These are phyloP conservation scores for Echinometra lucunter DNA, from an alignment of 53 echinoderm and acorn worm genomes.

Conservation along the genomic window DNA sequence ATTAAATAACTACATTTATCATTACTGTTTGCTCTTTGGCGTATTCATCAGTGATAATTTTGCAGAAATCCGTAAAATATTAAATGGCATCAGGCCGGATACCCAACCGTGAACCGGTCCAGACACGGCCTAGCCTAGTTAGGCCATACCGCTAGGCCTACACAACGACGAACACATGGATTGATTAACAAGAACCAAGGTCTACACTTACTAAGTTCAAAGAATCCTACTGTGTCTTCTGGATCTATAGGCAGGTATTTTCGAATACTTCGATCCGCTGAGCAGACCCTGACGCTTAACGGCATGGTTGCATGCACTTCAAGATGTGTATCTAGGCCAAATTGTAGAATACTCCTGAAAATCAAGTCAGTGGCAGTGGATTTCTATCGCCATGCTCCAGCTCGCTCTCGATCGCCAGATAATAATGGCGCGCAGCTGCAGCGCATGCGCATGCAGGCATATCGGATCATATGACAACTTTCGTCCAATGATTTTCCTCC, in stretches of 20 bases:
- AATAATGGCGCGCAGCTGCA: not conserved
- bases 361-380: not conserved
- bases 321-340: too few species aligned
- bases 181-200: too few species aligned
- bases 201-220: conserved; percentile 51
- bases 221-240: too few species aligned
- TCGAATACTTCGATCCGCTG: too few species aligned
- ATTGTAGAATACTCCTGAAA: too few species aligned
- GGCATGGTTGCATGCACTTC: too few species aligned
- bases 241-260: too few species aligned
- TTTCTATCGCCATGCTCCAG: not conserved
- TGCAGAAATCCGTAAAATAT: conserved; percentile 19
- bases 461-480: too few species aligned
- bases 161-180: too few species aligned
- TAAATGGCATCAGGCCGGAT: conserved; percentile 26
- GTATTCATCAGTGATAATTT: conserved; percentile 15
- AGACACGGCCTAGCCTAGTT: conserved; percentile 1
- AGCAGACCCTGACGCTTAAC: too few species aligned
- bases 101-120: not conserved
- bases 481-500: too few species aligned
- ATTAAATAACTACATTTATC: not conserved
- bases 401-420: not conserved
- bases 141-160: not conserved
- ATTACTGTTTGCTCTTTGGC: not conserved
- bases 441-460: conserved; percentile 28